phyloP scores from a whole-genome alignment of 2,113 vertebrate genomes.

The Neogale vison region DNA sequence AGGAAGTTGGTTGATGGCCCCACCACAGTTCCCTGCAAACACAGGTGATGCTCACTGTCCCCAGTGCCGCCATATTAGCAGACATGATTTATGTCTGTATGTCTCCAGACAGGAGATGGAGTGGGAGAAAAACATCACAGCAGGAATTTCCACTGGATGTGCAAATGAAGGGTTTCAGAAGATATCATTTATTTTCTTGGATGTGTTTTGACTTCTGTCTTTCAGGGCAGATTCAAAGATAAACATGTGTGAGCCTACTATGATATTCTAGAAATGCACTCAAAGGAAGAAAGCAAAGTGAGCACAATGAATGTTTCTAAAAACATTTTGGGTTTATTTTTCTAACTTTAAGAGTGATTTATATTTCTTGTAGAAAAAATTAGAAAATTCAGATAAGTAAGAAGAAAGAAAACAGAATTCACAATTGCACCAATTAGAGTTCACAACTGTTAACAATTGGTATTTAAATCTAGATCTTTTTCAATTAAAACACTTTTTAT shows the following conservation, averaged over 20 bases:
- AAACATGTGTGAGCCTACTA: constrained; percentile 36
- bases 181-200: constrained; percentile 56
- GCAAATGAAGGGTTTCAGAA: constrained; percentile 31
- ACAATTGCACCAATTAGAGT: neutral
- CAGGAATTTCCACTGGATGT: neutral
- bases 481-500: neutral
- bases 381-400: constrained; percentile 2
- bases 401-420: neutral
- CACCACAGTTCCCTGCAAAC: neutral
- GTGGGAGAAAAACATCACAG: neutral
- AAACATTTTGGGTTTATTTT: constrained; percentile 44
- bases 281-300: neutral
- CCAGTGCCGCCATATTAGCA: neutral
- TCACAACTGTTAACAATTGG: neutral
- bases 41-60: neutral
- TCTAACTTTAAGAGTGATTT: constrained; percentile 24
- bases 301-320: neutral
- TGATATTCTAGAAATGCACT: neutral
- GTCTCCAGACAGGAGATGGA: constrained; percentile 20
- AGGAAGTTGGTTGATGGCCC: neutral
- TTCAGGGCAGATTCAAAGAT: constrained; percentile 33
- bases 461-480: neutral
- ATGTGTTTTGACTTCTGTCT: constrained; percentile 68
- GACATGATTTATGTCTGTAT: neutral
- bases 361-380: constrained; percentile 16